These are phyloP conservation scores for Agrochola macilenta DNA, from an alignment of 2,888 invertebrate genomes.

Conservation along the genomic window DNA sequence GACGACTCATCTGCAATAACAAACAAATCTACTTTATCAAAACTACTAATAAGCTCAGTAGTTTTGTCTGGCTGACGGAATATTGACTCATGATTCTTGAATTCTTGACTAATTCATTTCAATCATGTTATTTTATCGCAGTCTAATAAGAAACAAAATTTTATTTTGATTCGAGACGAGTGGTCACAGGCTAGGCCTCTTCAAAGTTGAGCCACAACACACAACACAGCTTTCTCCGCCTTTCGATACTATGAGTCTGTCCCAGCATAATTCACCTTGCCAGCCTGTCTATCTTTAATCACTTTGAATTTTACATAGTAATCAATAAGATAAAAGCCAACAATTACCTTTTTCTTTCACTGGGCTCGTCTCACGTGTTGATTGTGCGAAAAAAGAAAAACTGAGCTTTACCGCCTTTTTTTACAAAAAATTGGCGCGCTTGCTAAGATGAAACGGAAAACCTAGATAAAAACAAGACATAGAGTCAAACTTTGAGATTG, in stretches of 20 bases:
- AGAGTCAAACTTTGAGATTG: not conserved
- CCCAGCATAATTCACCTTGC: not conserved
- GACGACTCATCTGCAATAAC: slow-evolving; percentile 48
- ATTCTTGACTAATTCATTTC: not conserved
- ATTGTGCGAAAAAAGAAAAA: not conserved
- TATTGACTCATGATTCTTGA: not conserved
- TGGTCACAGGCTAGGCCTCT: not conserved
- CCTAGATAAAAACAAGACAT: too few relatives aligned
- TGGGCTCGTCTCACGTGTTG: not conserved
- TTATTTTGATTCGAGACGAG: not conserved
- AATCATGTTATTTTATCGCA: not conserved
- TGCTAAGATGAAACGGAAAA: not conserved
- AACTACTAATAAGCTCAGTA: not conserved
- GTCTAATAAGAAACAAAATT: not conserved
- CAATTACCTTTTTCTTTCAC: slow-evolving; percentile 12
- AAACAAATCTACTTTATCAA: not conserved
- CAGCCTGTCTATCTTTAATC: not conserved
- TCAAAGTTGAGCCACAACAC: not conserved
- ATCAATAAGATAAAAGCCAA: not conserved
- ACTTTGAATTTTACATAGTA: not conserved
- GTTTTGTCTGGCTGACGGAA: not conserved
- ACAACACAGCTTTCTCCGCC: not conserved
- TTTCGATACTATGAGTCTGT: not conserved
- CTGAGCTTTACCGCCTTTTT: slow-evolving; percentile 35
- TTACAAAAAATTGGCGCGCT: slow-evolving; percentile 13